A percentile compares a stretch with the other conserved stretches of the same genome.
Conservation (phyloP, 2,113 vertebrate genomes). For the Epinephelus fuscoguttatus region DNA sequence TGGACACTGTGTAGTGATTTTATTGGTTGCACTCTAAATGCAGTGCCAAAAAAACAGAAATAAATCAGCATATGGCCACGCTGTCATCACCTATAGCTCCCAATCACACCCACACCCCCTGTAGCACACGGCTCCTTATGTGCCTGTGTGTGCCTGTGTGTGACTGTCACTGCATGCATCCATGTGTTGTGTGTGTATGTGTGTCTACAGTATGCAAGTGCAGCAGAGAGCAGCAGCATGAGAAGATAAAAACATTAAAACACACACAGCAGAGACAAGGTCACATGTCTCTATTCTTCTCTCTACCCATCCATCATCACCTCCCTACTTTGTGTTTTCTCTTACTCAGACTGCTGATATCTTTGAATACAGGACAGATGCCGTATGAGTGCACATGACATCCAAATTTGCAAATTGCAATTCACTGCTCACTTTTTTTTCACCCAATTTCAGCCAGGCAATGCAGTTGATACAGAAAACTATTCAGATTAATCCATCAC, state of each 20-base stretch:
- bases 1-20: constrained; percentile 27
- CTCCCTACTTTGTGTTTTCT: constrained; percentile 17
- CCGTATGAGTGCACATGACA: background rate
- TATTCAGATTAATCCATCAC: constrained; percentile 12
- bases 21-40: constrained; percentile 42
- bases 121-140: constrained; percentile 55
- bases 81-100: constrained; percentile 75
- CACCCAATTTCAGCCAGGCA: background rate
- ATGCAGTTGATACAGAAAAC: constrained; percentile 4
- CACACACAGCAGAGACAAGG: constrained; percentile 45
- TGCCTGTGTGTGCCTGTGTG: constrained; percentile 1
- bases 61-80: constrained; percentile 74
- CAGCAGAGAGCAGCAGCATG: constrained; percentile 11
- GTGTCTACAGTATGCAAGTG: constrained; percentile 20
- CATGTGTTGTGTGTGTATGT: background rate
- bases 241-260: constrained; percentile 53
- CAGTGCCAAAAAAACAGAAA: constrained; percentile 47
- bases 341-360: constrained; percentile 10
- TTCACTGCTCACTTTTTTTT: background rate
- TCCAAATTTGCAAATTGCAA: constrained; percentile 20
- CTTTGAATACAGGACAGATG: background rate
- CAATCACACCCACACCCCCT: constrained; percentile 70
- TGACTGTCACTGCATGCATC: background rate
- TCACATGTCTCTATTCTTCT: constrained; percentile 8
- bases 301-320: constrained; percentile 12